These are phyloP conservation scores for Ammospiza nelsoni DNA, from an alignment of 2,113 vertebrate species.

Conservation along the genomic window DNA sequence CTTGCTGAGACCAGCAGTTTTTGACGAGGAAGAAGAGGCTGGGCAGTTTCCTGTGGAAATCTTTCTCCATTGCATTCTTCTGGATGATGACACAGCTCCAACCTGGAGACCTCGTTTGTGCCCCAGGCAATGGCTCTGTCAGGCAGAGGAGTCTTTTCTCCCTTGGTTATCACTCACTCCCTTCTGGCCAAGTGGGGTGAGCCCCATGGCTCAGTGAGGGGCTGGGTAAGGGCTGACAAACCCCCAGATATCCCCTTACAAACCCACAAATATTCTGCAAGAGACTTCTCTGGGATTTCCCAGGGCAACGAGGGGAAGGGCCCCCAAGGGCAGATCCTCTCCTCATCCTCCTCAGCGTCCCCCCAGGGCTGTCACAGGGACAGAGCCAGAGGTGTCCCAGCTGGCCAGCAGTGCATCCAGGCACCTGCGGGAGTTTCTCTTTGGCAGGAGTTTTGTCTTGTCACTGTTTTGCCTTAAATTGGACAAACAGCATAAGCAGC, in stretches of 20 bases:
- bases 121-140: neutral
- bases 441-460: neutral
- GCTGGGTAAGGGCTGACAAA: neutral
- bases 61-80: neutral
- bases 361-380: neutral
- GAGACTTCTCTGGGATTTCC: too few relatives aligned
- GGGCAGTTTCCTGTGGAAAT: neutral
- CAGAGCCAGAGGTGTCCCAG: neutral
- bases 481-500: neutral
- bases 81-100: neutral
- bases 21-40: neutral
- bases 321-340: neutral
- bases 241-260: too few relatives aligned
- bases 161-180: neutral
- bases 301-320: neutral
- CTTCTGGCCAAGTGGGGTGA: neutral
- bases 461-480: neutral
- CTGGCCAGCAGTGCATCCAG: rapidly evolving
- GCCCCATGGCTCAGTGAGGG: neutral
- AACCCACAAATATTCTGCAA: neutral
- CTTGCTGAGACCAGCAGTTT: neutral
- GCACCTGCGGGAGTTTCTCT: neutral
- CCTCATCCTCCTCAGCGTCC: neutral
- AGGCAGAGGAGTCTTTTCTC: neutral
- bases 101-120: neutral